Percentiles rank a stretch among this genome's conserved stretches.
Conservation (phyloP, 2,888 invertebrate genomes). For the Blastobasis lacticolella region DNA sequence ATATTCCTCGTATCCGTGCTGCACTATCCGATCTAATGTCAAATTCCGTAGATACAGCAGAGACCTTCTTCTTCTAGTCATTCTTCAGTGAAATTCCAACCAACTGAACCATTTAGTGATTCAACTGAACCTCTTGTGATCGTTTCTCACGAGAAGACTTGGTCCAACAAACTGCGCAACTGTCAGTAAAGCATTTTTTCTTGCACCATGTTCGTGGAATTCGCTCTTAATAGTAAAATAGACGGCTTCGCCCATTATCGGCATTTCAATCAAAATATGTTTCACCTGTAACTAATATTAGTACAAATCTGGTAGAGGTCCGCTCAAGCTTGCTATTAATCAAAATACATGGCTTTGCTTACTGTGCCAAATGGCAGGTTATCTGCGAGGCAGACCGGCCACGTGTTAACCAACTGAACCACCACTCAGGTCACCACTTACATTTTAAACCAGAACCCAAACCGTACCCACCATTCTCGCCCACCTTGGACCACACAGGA, state of each 20-base stretch:
- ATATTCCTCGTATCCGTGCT: no score
- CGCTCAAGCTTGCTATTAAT: no score
- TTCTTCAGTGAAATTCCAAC: neutral
- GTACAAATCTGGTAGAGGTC: no score
- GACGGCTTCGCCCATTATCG: no score
- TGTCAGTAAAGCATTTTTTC: no score
- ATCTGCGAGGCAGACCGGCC: neutral
- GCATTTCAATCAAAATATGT: neutral
- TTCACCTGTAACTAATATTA: no score
- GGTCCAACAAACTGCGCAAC: no score
- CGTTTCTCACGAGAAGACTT: neutral
- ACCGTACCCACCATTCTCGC: constrained; percentile 10
- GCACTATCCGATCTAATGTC: no score
- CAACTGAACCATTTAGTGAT: neutral
- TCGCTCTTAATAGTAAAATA: no score
- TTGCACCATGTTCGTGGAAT: no score
- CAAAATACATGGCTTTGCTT: no score
- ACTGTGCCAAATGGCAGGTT: neutral
- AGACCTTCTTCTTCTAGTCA: neutral
- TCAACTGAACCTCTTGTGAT: neutral
- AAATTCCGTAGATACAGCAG: no score
- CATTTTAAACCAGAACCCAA: constrained; percentile 1
- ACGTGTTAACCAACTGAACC: neutral
- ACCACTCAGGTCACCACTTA: neutral
- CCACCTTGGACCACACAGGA: constrained; percentile 31